Evolutionary conservation across 2,113 vertebrate species (phyloP).

Genomic region (Tyrannus savana): DNA sequence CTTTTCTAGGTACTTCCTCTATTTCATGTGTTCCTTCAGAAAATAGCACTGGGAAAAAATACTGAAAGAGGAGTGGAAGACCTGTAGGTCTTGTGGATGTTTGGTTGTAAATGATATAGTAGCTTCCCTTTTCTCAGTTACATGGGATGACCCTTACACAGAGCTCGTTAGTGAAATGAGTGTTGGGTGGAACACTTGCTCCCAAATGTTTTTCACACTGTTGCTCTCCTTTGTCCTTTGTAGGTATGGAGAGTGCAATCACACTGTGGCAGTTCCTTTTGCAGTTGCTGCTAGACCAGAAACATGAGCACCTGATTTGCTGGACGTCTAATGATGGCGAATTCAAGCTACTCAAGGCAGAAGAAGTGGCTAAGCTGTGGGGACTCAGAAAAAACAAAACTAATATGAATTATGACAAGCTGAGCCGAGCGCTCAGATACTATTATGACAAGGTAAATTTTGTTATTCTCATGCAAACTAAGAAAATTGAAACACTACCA

Average conservation of each 20-base stretch:
- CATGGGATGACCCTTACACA: not conserved
- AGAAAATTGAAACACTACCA: not conserved
- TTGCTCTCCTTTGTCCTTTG: conserved; percentile 29
- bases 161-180: not conserved
- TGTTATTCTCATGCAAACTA: conserved; percentile 28
- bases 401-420: conserved; percentile 98
- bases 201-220: conserved; percentile 28
- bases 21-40: not conserved
- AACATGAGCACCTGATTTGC: conserved; percentile 94
- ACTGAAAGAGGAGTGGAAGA: not conserved
- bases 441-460: conserved; percentile 94
- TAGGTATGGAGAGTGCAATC: conserved; percentile 98
- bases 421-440: conserved; percentile 95
- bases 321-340: conserved; percentile 97
- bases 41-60: not conserved
- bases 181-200: not conserved
- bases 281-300: conserved; percentile 95
- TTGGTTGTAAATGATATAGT: not conserved
- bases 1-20: not conserved
- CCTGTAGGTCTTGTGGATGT: not conserved
- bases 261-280: conserved; percentile 98
- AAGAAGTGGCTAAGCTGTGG: conserved; percentile 97
- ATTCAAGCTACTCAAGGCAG: conserved; percentile 96
- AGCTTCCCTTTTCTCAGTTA: not conserved
- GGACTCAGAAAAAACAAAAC: conserved; percentile 97